phyloP scores from a whole-genome alignment of 1,140 invertebrate genomes.

The Platyura marginata region DNA sequence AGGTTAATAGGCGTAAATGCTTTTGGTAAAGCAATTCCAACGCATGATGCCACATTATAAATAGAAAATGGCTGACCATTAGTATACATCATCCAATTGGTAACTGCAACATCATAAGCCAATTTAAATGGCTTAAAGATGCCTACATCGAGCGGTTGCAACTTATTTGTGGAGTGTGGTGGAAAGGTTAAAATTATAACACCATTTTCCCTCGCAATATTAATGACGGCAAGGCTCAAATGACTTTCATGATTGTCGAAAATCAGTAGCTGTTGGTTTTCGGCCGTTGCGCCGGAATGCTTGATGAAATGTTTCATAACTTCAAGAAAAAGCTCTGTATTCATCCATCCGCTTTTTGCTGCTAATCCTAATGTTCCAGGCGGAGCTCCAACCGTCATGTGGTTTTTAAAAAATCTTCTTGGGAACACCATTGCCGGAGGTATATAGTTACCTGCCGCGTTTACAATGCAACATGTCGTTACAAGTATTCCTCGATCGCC shows the following conservation, averaged over 20 bases:
- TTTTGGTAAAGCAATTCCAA: not conserved
- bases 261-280: slow-evolving; percentile 14
- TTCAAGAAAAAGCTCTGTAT: slow-evolving; percentile 13
- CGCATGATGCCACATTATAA: not conserved
- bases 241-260: slow-evolving; percentile 21
- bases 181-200: slow-evolving; percentile 17
- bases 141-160: slow-evolving; percentile 20
- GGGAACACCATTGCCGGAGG: slow-evolving; percentile 27
- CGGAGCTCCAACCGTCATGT: slow-evolving; percentile 17
- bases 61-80: not conserved
- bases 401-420: slow-evolving; percentile 14
- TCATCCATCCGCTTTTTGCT: slow-evolving; percentile 22
- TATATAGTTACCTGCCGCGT: slow-evolving; percentile 20
- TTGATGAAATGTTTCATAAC: slow-evolving; percentile 20
- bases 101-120: slow-evolving; percentile 7
- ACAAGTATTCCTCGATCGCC: slow-evolving; percentile 25
- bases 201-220: slow-evolving; percentile 15
- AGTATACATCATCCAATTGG: not conserved
- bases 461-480: slow-evolving; percentile 19
- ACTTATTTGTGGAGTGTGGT: slow-evolving; percentile 11
- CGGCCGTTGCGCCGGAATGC: slow-evolving; percentile 11
- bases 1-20: not conserved
- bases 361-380: slow-evolving; percentile 14
- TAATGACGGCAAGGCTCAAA: slow-evolving; percentile 9
- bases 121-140: slow-evolving; percentile 20